Evolutionary conservation across 2,797 vertebrate species (phyloP), one percentile per base, ranked within the genome.

Genomic region (Benthosema pterotum): DNA sequence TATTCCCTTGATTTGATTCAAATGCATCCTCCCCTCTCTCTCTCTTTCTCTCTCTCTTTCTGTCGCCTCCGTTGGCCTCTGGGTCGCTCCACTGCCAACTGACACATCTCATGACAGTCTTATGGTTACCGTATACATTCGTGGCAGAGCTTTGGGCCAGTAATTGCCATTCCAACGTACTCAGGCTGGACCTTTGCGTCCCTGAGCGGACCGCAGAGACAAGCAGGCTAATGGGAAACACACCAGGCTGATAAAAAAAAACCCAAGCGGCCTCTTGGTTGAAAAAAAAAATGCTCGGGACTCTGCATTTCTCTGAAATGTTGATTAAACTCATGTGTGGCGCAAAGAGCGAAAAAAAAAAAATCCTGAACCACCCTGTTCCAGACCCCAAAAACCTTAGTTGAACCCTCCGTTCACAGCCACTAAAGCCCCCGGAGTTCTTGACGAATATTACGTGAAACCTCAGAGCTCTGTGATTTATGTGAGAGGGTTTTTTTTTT

Each of bases 321-420:
- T 72, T 87, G 79, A 89, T 87, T 87, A 87, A 91, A 88, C 84
- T 87, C 83, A 88, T 87, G 72, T 91, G 79, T 79, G 77, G 77
- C 56, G 28, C 65, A 42, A 50, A 16, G 18, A 16, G 3, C 32
- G 54, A 58, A 63, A 47, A 48, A 56, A 43, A 25, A 11, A 57
- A 47, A 65, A 80, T 82, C 79, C 19, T 71, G 75, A 79, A 75
- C 69, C 71, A 66, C 59, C 75, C 73, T 72, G 76, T 81, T 87
- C 83, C 87, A 87, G 83, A 84, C 75, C 79, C 83, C 72, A 77
- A 80, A 87, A 86, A 82, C 83, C 86, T 86, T 79, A 86, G 75
- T 70, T 88, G 87, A 91, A 89, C 86, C 66, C 73, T 85, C 69
- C 45, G 64, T 50, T 78, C 70, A 18, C 28, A 57, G 63, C 49